Evolutionary conservation across 2,888 invertebrate species (phyloP).

Genomic region (Vanessa cardui): DNA sequence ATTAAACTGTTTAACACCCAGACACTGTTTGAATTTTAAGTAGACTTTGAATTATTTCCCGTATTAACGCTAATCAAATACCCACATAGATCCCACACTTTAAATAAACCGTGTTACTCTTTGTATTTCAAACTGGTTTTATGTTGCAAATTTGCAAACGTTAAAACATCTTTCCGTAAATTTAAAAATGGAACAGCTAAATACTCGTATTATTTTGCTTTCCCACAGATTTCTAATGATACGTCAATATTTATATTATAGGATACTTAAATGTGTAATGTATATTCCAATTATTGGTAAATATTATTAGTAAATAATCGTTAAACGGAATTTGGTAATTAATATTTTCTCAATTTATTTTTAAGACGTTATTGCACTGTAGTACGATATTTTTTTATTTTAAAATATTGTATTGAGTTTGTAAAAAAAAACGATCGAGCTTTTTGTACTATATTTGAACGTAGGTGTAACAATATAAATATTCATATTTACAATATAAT

Average conservation of each 20-base stretch:
- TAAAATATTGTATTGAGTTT: no score
- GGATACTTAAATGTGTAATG: no score
- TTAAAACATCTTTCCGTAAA: background rate
- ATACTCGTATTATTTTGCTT: background rate
- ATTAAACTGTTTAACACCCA: constrained; percentile 28
- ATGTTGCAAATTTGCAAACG: background rate
- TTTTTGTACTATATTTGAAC: no score
- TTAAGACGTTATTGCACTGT: no score
- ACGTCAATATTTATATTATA: background rate
- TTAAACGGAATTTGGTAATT: no score
- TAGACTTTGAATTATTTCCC: constrained; percentile 32
- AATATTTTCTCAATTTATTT: no score
- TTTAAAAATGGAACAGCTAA: background rate
- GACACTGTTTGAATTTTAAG: constrained; percentile 34
- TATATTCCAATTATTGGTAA: no score
- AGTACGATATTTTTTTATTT: no score
- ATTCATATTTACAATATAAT: no score
- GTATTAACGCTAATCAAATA: constrained; percentile 33
- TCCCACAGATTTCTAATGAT: background rate
- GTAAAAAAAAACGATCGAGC: no score
- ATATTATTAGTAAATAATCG: no score
- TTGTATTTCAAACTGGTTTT: constrained; percentile 5
- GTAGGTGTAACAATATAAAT: no score
- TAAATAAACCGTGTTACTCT: constrained; percentile 21
- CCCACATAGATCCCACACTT: constrained; percentile 27